Evolutionary conservation across 2,888 invertebrate genomes (phyloP), one percentile per base, ranked within the genome.

Genomic region (Ochropacha duplaris): DNA sequence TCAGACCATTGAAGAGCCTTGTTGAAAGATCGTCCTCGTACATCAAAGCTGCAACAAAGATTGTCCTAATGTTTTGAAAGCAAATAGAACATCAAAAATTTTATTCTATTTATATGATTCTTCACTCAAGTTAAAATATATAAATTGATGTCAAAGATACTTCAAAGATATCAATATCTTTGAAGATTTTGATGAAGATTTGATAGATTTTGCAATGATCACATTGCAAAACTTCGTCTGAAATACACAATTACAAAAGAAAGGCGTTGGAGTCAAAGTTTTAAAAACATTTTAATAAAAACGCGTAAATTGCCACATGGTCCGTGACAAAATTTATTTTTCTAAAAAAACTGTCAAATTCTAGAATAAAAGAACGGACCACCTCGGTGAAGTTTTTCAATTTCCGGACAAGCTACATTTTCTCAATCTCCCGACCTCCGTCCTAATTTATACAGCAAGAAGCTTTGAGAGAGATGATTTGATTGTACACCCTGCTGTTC

Each of bases 1-100:
- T 97, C 96, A 1, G 97, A 97, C 96, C 96, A 96, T 76, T 97
- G 97, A 11, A 96, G 90, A 0, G 97, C 97, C 81, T 97, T 96
- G 81, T 94, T 95, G 85, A 97, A 95, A 1, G 96, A 94, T 62
- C 96, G 94, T 22, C 97, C 97, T 49, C 97, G 94, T 16, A 97
- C 97, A 87, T 97, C 97, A 83, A 97, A 96, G 88, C 97, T 97
- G 94, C 4, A 94, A 94, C 68, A 78, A 75, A 60, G 59, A 66
- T 24, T 28, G 3, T 50, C 14, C 24, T 24, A 24, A 9, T 16
- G 16, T 44, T 44, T 19, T 19, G 19, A 44, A 19, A 19, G 19
- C 19, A 44, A 39, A 19, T 44, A 19, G 19, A 19, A 2, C 9
- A 44, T 9, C 2, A 5, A 39, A 2, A 28, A 8, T 28, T 8